Percentiles rank a stretch among this genome's conserved stretches.
Evolutionary conservation across 23 tunicate genomes (phyloP).

Genomic region (Styela plicata): DNA sequence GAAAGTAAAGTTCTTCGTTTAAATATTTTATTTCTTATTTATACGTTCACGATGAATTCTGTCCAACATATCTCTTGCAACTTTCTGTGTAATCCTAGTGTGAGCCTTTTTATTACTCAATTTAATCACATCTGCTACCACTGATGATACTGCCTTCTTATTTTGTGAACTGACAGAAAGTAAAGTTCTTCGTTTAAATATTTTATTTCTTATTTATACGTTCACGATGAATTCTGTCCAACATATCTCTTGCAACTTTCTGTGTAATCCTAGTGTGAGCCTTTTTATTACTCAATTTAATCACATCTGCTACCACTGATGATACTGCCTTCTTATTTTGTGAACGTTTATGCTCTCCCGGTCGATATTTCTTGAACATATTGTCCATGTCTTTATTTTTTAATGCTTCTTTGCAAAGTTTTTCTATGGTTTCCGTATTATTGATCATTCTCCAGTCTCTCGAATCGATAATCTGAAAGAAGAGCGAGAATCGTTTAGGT

Average conservation of each 20-base stretch:
- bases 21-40: too few species aligned
- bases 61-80: constrained; percentile 20
- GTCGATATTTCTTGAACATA: constrained; percentile 14
- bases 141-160: background rate
- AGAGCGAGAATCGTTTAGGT: background rate
- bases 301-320: background rate
- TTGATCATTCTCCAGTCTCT: constrained; percentile 47
- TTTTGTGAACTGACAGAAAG: constrained; percentile 2
- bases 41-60: background rate
- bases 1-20: too few species aligned
- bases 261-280: constrained; percentile 29
- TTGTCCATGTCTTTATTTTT: background rate
- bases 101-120: constrained; percentile 13
- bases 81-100: constrained; percentile 14
- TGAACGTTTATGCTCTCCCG: constrained; percentile 10
- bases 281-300: background rate
- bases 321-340: constrained; percentile 9
- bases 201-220: too few species aligned
- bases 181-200: too few species aligned
- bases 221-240: background rate
- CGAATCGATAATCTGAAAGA: constrained; percentile 34
- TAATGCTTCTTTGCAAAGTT: constrained; percentile 32
- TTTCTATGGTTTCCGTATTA: constrained; percentile 11
- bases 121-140: constrained; percentile 1
- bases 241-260: constrained; percentile 6